Evolutionary conservation across 2,113 vertebrate species (phyloP).

Genomic region (Scalopus aquaticus): DNA sequence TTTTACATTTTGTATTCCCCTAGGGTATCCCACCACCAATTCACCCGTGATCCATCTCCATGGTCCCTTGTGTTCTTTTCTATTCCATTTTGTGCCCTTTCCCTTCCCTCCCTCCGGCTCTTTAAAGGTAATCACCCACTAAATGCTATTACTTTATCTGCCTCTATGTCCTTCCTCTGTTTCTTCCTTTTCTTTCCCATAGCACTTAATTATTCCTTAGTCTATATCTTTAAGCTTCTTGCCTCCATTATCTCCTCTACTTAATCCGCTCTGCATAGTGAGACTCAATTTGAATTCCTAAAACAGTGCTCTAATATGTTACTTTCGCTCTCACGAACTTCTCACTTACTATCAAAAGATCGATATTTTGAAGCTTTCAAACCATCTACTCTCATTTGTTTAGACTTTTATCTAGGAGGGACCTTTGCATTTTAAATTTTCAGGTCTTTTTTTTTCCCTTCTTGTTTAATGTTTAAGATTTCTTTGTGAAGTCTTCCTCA

Average conservation of each 20-base stretch:
- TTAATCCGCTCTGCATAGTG: neutral
- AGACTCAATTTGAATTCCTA: neutral
- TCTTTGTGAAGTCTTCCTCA: neutral
- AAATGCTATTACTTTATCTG: neutral
- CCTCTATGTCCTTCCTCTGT: neutral
- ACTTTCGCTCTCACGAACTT: neutral
- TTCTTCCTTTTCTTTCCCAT: neutral
- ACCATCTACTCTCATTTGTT: neutral
- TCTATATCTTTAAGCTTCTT: neutral
- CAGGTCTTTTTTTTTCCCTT: neutral
- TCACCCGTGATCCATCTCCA: too few species aligned
- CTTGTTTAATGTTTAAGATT: neutral
- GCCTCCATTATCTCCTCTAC: neutral
- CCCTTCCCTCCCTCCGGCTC: too few species aligned
- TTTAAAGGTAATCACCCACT: neutral
- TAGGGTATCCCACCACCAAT: too few species aligned
- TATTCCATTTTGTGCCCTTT: too few species aligned
- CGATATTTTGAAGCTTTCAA: neutral
- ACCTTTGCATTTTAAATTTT: neutral
- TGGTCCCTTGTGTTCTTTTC: too few species aligned
- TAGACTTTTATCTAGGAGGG: neutral
- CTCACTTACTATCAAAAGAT: neutral
- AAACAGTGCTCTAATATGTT: neutral
- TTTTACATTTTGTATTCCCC: too few species aligned
- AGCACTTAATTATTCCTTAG: neutral